phyloP scores from a whole-genome alignment of 2,113 vertebrate genomes.

The Perccottus glenii region DNA sequence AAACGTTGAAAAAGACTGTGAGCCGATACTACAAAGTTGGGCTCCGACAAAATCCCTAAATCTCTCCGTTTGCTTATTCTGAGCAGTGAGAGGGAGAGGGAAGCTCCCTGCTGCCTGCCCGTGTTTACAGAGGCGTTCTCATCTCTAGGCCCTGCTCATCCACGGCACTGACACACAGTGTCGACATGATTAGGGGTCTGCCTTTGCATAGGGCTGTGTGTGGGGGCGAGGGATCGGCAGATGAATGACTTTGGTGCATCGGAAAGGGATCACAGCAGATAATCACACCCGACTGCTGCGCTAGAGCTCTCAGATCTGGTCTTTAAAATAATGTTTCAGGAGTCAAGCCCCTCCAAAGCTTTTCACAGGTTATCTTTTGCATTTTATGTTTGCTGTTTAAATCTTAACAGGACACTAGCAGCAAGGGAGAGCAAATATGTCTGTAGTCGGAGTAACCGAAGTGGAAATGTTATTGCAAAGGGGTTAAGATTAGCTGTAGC shows the following conservation, averaged over 20 bases:
- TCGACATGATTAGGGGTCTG: conserved; percentile 75
- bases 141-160: conserved; percentile 76
- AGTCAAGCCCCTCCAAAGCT: conserved; percentile 76
- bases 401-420: conserved; percentile 78
- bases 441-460: conserved; percentile 76
- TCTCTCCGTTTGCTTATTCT: conserved; percentile 76
- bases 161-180: conserved; percentile 71
- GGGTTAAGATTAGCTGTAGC: conserved; percentile 74
- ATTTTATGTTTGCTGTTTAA: conserved; percentile 84
- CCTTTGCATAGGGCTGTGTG: conserved; percentile 61
- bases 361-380: conserved; percentile 72
- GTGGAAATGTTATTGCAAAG: conserved; percentile 76
- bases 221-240: conserved; percentile 69
- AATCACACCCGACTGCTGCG: conserved; percentile 75
- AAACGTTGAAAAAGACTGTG: conserved; percentile 59
- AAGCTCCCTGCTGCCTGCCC: conserved; percentile 65
- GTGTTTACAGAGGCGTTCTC: conserved; percentile 77
- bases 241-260: conserved; percentile 79
- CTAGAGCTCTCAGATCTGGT: conserved; percentile 75
- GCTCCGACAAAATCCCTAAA: conserved; percentile 74
- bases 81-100: conserved; percentile 44
- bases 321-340: conserved; percentile 80
- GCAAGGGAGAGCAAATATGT: conserved; percentile 79
- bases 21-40: conserved; percentile 75
- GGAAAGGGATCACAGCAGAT: conserved; percentile 78